A percentile compares a stretch with the other conserved stretches of the same genome.
Conservation (phyloP, 2,888 invertebrate genomes). For the Vesta saturnalis region DNA sequence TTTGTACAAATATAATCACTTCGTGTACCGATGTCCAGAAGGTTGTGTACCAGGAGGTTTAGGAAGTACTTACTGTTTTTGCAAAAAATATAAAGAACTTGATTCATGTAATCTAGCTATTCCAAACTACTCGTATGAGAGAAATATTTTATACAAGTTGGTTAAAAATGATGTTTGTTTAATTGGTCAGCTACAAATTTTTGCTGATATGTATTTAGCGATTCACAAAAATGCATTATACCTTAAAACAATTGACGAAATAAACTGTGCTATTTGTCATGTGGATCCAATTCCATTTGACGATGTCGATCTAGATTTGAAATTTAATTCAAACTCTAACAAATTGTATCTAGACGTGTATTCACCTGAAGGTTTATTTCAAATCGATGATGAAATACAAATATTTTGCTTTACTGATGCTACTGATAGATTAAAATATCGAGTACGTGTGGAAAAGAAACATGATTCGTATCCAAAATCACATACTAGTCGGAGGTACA, state of each 20-base stretch:
- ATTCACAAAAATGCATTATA: constrained; percentile 12
- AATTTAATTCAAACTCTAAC: constrained; percentile 44
- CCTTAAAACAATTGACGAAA: constrained; percentile 24
- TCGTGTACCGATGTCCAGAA: constrained; percentile 42
- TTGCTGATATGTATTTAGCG: constrained; percentile 10
- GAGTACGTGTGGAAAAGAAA: constrained; percentile 61
- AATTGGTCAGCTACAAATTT: constrained; percentile 25
- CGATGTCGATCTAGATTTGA: constrained; percentile 41
- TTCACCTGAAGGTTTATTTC: constrained; percentile 67
- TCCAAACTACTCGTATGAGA: constrained; percentile 31
- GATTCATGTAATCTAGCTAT: constrained; percentile 25
- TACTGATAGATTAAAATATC: constrained; percentile 63
- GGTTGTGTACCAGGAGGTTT: constrained; percentile 43
- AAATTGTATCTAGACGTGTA: constrained; percentile 64
- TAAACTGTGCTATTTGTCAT: constrained; percentile 45
- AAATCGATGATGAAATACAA: constrained; percentile 60
- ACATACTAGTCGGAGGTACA: constrained; percentile 29
- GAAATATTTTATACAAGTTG: constrained; percentile 39
- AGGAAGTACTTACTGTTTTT: constrained; percentile 43
- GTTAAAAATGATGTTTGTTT: constrained; percentile 40
- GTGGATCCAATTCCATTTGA: constrained; percentile 15
- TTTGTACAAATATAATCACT: constrained; percentile 27
- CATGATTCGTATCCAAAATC: constrained; percentile 30
- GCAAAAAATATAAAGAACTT: constrained; percentile 32
- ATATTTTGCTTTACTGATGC: constrained; percentile 72